These are phyloP conservation scores for Lates calcarifer DNA, from an alignment of 2,113 vertebrate species.

Conservation along the genomic window DNA sequence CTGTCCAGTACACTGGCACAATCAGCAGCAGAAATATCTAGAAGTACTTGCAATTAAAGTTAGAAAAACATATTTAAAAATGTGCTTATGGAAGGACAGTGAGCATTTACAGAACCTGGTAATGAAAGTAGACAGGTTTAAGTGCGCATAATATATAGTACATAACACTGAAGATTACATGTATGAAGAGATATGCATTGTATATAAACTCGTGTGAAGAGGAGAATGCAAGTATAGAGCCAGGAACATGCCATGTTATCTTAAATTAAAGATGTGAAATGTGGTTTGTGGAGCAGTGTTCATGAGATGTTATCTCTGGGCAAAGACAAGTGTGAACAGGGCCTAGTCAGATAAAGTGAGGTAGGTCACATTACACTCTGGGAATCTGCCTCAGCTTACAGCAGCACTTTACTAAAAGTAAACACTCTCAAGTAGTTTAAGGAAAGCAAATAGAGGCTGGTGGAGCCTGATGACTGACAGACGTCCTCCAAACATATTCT, in stretches of 20 bases:
- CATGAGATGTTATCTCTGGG: constrained; percentile 72
- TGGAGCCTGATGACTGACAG: constrained; percentile 14
- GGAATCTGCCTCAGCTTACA: constrained; percentile 46
- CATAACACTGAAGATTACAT: background rate
- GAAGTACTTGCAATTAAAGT: background rate
- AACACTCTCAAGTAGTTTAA: constrained; percentile 56
- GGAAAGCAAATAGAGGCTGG: constrained; percentile 39
- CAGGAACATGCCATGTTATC: constrained; percentile 65
- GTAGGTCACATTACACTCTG: constrained; percentile 51
- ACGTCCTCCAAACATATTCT: constrained; percentile 11
- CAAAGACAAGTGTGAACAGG: constrained; percentile 48
- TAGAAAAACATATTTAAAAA: background rate
- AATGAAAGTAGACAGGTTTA: background rate
- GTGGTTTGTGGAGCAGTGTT: constrained; percentile 69
- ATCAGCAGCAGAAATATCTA: background rate
- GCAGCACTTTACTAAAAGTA: constrained; percentile 45
- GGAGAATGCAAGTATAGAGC: constrained; percentile 38
- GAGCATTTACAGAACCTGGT: background rate
- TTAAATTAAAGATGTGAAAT: constrained; percentile 71
- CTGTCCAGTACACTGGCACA: background rate
- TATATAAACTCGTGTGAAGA: background rate
- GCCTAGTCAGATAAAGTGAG: constrained; percentile 56
- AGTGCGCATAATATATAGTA: background rate
- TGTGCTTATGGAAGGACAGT: background rate
- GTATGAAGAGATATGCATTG: background rate